phyloP scores from a whole-genome alignment of 2,113 vertebrate genomes.

The Gymnocephalus cernua region DNA sequence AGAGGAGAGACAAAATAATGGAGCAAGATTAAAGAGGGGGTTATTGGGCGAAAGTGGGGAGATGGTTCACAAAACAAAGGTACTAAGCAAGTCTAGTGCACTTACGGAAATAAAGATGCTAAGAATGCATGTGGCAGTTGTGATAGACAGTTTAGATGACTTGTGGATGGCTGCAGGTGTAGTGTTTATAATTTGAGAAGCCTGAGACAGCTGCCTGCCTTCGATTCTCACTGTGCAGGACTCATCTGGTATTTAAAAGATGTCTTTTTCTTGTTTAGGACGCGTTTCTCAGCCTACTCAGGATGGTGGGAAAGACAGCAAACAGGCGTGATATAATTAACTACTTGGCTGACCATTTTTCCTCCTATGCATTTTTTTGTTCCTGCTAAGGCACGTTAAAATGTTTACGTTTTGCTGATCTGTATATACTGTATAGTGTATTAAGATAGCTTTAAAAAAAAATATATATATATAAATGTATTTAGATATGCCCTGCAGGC shows the following conservation, averaged over 20 bases:
- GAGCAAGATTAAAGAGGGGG: conserved; percentile 40
- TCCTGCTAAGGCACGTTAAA: not conserved
- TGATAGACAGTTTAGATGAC: conserved; percentile 21
- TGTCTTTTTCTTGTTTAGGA: not conserved
- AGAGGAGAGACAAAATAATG: conserved; percentile 3
- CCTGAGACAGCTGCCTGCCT: conserved; percentile 33
- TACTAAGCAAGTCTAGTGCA: not conserved
- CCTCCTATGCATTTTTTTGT: not conserved
- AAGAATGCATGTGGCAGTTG: conserved; percentile 1
- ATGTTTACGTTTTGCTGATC: conserved; percentile 5
- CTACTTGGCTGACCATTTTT: not conserved
- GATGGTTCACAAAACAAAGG: not conserved
- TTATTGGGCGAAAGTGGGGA: conserved; percentile 4
- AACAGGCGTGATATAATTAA: conserved; percentile 23
- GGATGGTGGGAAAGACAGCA: conserved; percentile 8
- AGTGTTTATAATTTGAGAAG: conserved; percentile 48
- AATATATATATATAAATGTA: not conserved
- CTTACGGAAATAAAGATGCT: conserved; percentile 11
- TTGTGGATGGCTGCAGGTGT: conserved; percentile 28
- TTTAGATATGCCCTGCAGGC: not conserved
- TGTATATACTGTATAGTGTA: not conserved
- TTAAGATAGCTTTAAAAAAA: not conserved
- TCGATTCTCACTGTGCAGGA: conserved; percentile 23
- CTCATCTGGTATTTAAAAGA: conserved; percentile 26
- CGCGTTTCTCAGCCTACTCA: conserved; percentile 7